Percentiles rank a stretch among this genome's conserved stretches.
phyloP scores from a whole-genome alignment of 2,113 vertebrate species.

The Grus americana region DNA sequence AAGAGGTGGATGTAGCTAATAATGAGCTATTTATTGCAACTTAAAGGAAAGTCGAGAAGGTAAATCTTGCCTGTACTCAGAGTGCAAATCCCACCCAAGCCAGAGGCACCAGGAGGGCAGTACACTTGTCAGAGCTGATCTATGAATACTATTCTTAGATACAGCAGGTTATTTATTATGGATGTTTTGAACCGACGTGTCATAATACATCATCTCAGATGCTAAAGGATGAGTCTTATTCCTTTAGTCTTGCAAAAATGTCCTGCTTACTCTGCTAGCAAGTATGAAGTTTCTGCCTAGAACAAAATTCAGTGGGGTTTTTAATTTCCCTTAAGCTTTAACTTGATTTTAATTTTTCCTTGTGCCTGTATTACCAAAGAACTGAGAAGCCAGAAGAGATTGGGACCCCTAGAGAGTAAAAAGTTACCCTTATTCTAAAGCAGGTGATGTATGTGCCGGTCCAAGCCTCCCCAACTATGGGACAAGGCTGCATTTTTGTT shows the following conservation, averaged over 20 bases:
- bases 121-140: conserved; percentile 25
- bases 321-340: not conserved
- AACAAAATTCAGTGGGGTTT: not conserved
- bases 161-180: conserved; percentile 35
- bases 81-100: not conserved
- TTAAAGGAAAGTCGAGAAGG: not conserved
- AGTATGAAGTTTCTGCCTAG: not conserved
- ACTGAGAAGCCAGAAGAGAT: not conserved
- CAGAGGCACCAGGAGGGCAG: not conserved
- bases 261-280: not conserved
- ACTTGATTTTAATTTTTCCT: not conserved
- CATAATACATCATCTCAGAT: conserved; percentile 18
- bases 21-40: not conserved
- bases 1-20: not conserved
- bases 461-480: not conserved
- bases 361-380: not conserved
- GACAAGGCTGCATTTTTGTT: not conserved
- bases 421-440: not conserved
- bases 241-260: not conserved
- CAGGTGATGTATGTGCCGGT: not conserved
- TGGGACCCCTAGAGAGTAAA: not conserved
- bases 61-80: not conserved
- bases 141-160: conserved; percentile 9
- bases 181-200: conserved; percentile 15
- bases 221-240: not conserved